A percentile compares a stretch with the other conserved stretches of the same genome.
These are phyloP conservation scores for Ellobium chinense DNA, from an alignment of 2,888 invertebrate genomes.

Conservation along the genomic window DNA sequence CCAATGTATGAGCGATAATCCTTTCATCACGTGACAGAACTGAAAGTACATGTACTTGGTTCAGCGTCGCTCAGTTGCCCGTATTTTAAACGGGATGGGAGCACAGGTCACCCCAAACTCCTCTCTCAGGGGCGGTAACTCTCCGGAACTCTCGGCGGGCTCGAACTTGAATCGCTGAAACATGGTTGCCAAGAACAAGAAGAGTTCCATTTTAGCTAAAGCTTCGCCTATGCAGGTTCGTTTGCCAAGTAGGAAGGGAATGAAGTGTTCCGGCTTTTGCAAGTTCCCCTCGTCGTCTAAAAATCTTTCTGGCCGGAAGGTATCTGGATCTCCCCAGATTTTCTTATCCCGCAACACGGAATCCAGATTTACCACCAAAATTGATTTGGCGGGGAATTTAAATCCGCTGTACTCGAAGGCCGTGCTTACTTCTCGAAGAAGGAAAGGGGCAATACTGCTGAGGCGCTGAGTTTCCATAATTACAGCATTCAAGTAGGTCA, in stretches of 20 bases:
- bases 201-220: conserved; percentile 39
- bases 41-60: too few species aligned
- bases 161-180: conserved; percentile 21
- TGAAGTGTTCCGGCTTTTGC: conserved; percentile 22
- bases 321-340: conserved; percentile 32
- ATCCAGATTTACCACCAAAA: conserved; percentile 10
- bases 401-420: background rate
- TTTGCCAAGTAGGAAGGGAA: conserved; percentile 37
- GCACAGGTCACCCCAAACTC: background rate
- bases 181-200: conserved; percentile 39
- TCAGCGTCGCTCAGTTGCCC: background rate
- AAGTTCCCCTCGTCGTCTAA: background rate
- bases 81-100: background rate
- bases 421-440: conserved; percentile 16
- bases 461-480: conserved; percentile 35
- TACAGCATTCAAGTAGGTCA: conserved; percentile 33
- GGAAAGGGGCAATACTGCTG: conserved; percentile 23
- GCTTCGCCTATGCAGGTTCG: conserved; percentile 30
- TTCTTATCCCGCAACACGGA: conserved; percentile 9
- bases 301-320: conserved; percentile 39
- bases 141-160: background rate
- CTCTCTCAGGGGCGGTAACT: background rate
- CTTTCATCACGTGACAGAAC: too few species aligned
- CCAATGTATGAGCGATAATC: too few species aligned
- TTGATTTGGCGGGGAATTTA: background rate